Conservation (phyloP, 2,797 vertebrate genomes). For the Crenichthys baileyi region DNA sequence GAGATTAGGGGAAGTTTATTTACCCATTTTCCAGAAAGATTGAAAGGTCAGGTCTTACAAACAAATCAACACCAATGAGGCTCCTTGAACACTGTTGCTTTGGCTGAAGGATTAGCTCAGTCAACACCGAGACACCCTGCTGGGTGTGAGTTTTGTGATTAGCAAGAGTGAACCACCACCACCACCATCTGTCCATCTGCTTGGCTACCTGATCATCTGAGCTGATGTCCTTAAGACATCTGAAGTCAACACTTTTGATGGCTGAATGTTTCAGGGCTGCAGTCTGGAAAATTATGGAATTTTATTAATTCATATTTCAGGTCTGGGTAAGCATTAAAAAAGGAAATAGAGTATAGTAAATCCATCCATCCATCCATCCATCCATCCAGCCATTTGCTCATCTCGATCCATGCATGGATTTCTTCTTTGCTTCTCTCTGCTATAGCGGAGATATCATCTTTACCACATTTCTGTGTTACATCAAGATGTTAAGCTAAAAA, state of each 20-base stretch:
- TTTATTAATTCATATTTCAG: neutral
- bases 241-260: neutral
- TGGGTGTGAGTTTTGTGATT: conserved; percentile 63
- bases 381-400: neutral
- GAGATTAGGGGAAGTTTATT: neutral
- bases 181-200: conserved; percentile 59
- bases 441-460: neutral
- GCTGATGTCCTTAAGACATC: conserved; percentile 26
- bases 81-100: conserved; percentile 39
- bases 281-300: neutral
- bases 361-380: neutral
- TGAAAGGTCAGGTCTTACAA: conserved; percentile 25
- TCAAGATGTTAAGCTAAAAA: neutral
- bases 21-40: conserved; percentile 10
- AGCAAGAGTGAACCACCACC: conserved; percentile 58
- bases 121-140: conserved; percentile 51
- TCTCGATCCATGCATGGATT: neutral
- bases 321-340: conserved; percentile 11
- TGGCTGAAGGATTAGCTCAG: conserved; percentile 42
- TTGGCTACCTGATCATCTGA: conserved; percentile 57
- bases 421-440: conserved; percentile 9
- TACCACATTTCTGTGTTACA: neutral
- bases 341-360: neutral
- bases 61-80: conserved; percentile 18
- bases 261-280: neutral